A percentile compares a stretch with the other conserved stretches of the same genome.
These are phyloP conservation scores for Babylonia areolata DNA, from an alignment of 1,140 invertebrate genomes.

Conservation along the genomic window DNA sequence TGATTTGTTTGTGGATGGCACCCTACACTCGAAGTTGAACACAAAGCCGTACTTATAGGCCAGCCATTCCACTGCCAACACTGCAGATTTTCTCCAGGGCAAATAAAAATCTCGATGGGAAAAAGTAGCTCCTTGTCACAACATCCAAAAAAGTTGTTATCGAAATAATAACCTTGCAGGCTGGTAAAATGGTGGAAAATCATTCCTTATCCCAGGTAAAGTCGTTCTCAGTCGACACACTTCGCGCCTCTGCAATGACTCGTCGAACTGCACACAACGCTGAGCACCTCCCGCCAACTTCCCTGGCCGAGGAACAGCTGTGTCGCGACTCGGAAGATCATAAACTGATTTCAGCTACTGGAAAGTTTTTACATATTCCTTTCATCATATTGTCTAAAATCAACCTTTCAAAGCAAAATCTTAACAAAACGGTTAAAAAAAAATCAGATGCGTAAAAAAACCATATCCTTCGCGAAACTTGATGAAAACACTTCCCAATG, in stretches of 20 bases:
- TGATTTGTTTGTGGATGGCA: too few relatives aligned
- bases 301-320: background rate
- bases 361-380: background rate
- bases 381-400: background rate
- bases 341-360: background rate
- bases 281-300: conserved; percentile 19
- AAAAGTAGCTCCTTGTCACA: background rate
- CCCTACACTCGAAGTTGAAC: too few relatives aligned
- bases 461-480: background rate
- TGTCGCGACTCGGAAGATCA: background rate
- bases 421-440: background rate
- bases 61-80: too few relatives aligned
- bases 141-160: background rate
- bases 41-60: too few relatives aligned
- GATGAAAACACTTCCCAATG: conserved; percentile 5
- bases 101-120: too few relatives aligned
- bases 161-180: background rate
- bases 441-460: background rate
- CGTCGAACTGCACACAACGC: background rate
- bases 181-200: background rate
- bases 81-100: too few relatives aligned
- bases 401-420: background rate
- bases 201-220: background rate
- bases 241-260: background rate
- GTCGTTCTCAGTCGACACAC: background rate